Percentiles rank a stretch among this genome's conserved stretches.
Evolutionary conservation across 2,113 vertebrate genomes (phyloP).

Genomic region (Vidua macroura): DNA sequence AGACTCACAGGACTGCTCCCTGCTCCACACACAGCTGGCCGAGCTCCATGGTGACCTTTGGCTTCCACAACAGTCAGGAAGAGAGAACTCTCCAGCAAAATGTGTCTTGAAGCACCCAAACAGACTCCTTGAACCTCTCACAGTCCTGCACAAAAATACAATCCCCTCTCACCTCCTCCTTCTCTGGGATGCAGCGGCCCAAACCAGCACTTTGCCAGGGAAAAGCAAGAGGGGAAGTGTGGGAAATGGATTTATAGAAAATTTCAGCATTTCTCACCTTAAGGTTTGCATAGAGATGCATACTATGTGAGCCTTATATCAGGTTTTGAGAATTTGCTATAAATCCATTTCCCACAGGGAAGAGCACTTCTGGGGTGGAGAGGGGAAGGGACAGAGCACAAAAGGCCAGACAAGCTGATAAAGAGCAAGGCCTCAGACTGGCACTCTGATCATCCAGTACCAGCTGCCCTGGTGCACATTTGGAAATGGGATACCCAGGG

Average conservation of each 20-base stretch:
- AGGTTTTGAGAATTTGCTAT: background rate
- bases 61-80: background rate
- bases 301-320: background rate
- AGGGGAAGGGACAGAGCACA: background rate
- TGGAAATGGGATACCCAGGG: background rate
- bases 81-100: background rate
- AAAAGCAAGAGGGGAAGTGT: background rate
- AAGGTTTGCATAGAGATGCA: background rate
- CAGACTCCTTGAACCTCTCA: background rate
- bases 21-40: too few relatives aligned
- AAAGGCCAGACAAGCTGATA: background rate
- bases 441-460: accelerated
- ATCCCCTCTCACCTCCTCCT: background rate
- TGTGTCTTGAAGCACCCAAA: accelerated
- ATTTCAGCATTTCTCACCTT: background rate
- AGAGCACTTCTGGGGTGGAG: background rate
- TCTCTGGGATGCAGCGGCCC: background rate
- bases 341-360: background rate
- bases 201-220: background rate
- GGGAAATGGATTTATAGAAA: background rate
- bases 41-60: background rate
- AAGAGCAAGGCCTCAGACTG: background rate
- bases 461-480: background rate
- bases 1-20: background rate
- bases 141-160: background rate